phyloP scores from a whole-genome alignment of 1,140 invertebrate genomes.

The Lordiphosa collinella region DNA sequence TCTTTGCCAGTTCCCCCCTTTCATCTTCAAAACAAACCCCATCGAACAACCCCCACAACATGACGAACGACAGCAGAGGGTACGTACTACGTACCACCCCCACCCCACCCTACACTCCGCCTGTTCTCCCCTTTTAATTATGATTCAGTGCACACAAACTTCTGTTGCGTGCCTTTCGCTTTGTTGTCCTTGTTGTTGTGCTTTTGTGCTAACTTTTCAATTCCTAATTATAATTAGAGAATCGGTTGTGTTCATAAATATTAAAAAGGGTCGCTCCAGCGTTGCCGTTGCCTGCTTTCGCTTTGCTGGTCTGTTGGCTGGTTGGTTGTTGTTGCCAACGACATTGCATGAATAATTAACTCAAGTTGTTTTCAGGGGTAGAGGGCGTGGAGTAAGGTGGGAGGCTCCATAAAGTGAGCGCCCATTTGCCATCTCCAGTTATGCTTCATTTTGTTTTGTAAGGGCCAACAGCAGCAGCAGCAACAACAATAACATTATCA shows the following conservation, averaged over 20 bases:
- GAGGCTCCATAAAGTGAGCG: conserved; percentile 4
- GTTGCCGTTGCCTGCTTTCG: conserved; percentile 1
- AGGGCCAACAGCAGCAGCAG: conserved; percentile 21
- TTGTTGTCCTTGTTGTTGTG: conserved; percentile 40
- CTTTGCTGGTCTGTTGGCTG: conserved; percentile 15
- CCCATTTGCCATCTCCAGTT: conserved; percentile 57
- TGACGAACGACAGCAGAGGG: neutral
- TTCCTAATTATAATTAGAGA: conserved; percentile 78
- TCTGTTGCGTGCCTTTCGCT: conserved; percentile 65
- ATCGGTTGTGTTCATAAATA: conserved; percentile 78
- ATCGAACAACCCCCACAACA: conserved; percentile 10
- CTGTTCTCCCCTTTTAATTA: conserved; percentile 54
- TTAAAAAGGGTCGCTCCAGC: conserved; percentile 71
- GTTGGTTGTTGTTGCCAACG: conserved; percentile 44
- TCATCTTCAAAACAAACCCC: too few species aligned
- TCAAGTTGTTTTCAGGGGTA: conserved; percentile 54
- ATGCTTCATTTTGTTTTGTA: conserved; percentile 70
- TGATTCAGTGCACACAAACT: conserved; percentile 77
- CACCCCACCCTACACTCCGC: neutral
- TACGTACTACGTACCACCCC: neutral
- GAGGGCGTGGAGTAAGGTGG: neutral
- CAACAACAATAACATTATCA: conserved; percentile 32
- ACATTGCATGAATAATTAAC: conserved; percentile 77
- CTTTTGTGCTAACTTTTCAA: conserved; percentile 76
- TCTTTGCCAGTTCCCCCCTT: conserved; percentile 8